Evolutionary conservation across 1,140 invertebrate genomes (phyloP), one percentile per base, ranked within the genome.

Genomic region (Sitodiplosis mosellana): DNA sequence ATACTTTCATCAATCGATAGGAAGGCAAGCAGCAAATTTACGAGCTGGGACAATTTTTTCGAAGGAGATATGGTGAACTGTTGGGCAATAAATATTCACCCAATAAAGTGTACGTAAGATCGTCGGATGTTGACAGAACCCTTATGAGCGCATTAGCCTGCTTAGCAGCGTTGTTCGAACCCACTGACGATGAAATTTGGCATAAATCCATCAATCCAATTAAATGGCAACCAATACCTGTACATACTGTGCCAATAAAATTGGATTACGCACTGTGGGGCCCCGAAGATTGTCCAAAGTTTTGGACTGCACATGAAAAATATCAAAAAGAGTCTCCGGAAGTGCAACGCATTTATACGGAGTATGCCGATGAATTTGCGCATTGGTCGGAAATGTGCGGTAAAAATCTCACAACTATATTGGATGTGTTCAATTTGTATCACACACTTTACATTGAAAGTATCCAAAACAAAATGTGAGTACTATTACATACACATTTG

Each of bases 141-240:
- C 10, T 27, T 3, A 27, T 27, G 27, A 27, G 27, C 27, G 27
- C 3, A 27, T 27, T 27, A 5, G 27, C 4, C 27, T 27, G 27
- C 10, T n/a, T n/a, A n/a, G n/a, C n/a, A n/a, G n/a, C n/a, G n/a
- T n/a, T n/a, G n/a, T n/a, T n/a, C n/a, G n/a, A n/a, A n/a, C n/a
- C n/a, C n/a, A n/a, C n/a, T n/a, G n/a, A n/a, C n/a, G n/a, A n/a
- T n/a, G n/a, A n/a, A n/a, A n/a, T n/a, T n/a, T n/a, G n/a, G n/a
- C n/a, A n/a, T n/a, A n/a, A n/a, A n/a, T n/a, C n/a, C n/a, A n/a
- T n/a, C n/a, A n/a, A n/a, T n/a, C n/a, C n/a, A n/a, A n/a, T n/a
- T n/a, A n/a, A n/a, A 11, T 95, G 90, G 90, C 87, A 91, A 63
- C 89, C 90, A 0, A 84, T 94, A 54, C 87, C 90, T 1, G 72